Evolutionary conservation across 1,140 invertebrate species (phyloP).

Genomic region (Frieseomelitta varia): DNA sequence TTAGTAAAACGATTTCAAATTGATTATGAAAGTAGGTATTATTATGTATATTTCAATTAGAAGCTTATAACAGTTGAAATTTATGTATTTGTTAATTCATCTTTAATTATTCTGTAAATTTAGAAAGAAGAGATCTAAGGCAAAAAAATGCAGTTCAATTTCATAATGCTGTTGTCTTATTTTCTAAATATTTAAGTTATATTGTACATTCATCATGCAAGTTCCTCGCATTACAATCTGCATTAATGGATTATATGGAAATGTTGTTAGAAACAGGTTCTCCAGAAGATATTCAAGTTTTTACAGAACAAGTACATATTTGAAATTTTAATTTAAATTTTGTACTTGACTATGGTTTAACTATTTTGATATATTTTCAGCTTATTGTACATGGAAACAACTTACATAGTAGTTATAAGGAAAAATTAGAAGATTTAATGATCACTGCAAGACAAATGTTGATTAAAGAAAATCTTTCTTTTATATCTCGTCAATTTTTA

Average conservation of each 20-base stretch:
- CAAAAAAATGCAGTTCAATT: neutral
- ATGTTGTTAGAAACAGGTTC: conserved; percentile 35
- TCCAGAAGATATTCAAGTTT: conserved; percentile 28
- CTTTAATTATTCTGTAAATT: neutral
- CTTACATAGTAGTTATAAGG: neutral
- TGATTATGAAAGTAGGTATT: conserved; percentile 1
- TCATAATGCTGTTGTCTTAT: neutral
- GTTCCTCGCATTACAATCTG: neutral
- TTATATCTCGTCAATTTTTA: conserved; percentile 22
- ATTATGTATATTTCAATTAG: neutral
- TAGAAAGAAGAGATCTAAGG: conserved; percentile 11
- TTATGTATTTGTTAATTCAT: neutral
- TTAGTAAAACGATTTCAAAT: neutral
- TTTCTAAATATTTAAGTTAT: neutral
- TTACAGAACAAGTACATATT: conserved; percentile 27
- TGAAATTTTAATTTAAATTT: neutral
- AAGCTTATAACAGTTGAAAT: neutral
- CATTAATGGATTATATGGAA: conserved; percentile 44
- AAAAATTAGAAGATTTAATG: conserved; percentile 21
- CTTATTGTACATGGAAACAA: conserved; percentile 27
- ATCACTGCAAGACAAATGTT: conserved; percentile 29
- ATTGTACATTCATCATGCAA: neutral
- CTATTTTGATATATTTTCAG: conserved; percentile 22
- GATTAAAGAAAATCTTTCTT: conserved; percentile 6
- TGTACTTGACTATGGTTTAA: too few species aligned